These are phyloP conservation scores for Drosophila nigrodunni DNA, from an alignment of 1,140 invertebrate genomes.

Conservation along the genomic window DNA sequence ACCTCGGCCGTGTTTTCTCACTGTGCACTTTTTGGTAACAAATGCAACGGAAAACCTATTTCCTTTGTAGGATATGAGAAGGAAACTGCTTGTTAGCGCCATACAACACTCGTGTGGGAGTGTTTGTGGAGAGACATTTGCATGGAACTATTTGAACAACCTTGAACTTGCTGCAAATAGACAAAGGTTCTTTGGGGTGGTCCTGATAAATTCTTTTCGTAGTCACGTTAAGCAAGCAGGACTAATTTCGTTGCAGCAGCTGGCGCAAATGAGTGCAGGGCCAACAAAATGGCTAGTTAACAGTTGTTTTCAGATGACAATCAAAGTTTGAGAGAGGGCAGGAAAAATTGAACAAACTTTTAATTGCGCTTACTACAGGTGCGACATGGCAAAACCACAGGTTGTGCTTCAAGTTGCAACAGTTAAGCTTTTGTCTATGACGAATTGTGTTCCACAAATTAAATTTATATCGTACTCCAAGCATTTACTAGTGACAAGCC, in stretches of 20 bases:
- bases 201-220: slow-evolving; percentile 14
- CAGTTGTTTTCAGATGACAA: slow-evolving; percentile 68
- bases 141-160: slow-evolving; percentile 43
- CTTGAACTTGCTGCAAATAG: slow-evolving; percentile 67
- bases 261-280: slow-evolving; percentile 56
- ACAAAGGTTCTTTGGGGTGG: not conserved
- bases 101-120: slow-evolving; percentile 33
- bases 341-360: slow-evolving; percentile 50
- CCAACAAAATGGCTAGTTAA: slow-evolving; percentile 26
- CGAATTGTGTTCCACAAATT: slow-evolving; percentile 46
- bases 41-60: slow-evolving; percentile 76
- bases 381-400: slow-evolving; percentile 48
- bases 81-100: slow-evolving; percentile 77
- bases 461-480: not conserved
- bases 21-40: slow-evolving; percentile 46
- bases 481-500: slow-evolving; percentile 66
- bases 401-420: slow-evolving; percentile 39
- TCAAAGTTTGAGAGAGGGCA: slow-evolving; percentile 33
- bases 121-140: slow-evolving; percentile 25
- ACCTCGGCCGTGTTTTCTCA: not conserved
- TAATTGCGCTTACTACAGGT: slow-evolving; percentile 79
- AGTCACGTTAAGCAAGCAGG: slow-evolving; percentile 54
- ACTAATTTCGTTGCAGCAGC: slow-evolving; percentile 58
- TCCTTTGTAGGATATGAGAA: slow-evolving; percentile 73
- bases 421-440: slow-evolving; percentile 22